Evolutionary conservation across 2,888 invertebrate genomes (phyloP), one percentile per base, ranked within the genome.

Genomic region (Cosmia pyralina): DNA sequence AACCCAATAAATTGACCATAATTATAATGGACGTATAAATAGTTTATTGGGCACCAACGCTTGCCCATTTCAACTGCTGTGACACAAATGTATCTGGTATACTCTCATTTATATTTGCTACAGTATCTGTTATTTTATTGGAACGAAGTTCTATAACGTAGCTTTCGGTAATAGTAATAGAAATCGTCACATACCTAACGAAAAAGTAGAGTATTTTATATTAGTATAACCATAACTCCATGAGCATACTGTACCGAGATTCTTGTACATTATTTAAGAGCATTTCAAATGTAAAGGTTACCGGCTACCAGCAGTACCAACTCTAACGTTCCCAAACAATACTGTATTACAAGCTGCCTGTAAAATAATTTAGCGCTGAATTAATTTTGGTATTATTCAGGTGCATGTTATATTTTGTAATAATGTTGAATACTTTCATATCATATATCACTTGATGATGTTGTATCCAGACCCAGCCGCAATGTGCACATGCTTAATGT

Each of bases 21-120:
- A 82, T 82, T 79, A 48, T 79, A 80, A 79, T 79, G 74, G 83
- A 79, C 79, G 28, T 60, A 65, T 53, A 68, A 66, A 68, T 46
- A 15, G 46, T 81, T 75, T 84, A 84, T 81, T 80, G 83, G 68
- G 53, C 68, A 22, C 46, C 34, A 58, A 53, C 4, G 41, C 15
- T 79, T 52, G 48, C 79, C 79, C 58, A 38, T 82, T 58, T 68
- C 59, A 53, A 58, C 38, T 65, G 2, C n/a, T 53, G 55, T 52
- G 48, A 57, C 71, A 64, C 7, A 34, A 59, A 38, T 2, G 34
- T 57, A 28, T 34, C 4, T 46, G 13, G 19, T n/a, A 28, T 53
- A 22, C 13, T 38, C 38, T 38, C 38, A 38, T 38, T 38, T 38
- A 4, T 38, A 38, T 38, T 38, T 38, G 38, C 38, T 38, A 38